These are phyloP conservation scores for Mus spretus DNA, from an alignment of 2,797 vertebrate genomes.

Conservation along the genomic window DNA sequence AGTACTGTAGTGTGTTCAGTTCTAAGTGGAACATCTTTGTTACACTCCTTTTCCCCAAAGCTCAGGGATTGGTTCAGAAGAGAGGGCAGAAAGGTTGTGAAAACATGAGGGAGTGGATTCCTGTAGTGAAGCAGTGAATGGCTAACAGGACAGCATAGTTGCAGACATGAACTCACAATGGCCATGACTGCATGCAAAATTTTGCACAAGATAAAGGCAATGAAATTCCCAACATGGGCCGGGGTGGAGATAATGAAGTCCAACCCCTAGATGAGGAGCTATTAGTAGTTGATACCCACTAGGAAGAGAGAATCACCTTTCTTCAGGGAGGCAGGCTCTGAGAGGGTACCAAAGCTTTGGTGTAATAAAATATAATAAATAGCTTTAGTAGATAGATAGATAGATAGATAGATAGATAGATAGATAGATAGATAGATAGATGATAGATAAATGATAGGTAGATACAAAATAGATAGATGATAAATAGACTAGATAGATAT, in stretches of 20 bases:
- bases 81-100: not conserved
- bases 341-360: not conserved
- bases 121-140: not conserved
- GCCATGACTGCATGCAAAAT: not conserved
- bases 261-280: not conserved
- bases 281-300: not conserved
- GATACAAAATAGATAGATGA: not conserved
- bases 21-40: not conserved
- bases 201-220: not conserved
- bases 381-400: too few species aligned
- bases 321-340: not conserved
- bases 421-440: not conserved
- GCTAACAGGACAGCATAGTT: not conserved
- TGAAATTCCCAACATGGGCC: not conserved
- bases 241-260: not conserved
- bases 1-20: not conserved
- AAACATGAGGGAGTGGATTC: not conserved
- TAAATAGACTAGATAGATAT: too few species aligned
- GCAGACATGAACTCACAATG: not conserved
- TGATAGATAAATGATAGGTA: not conserved
- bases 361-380: too few species aligned
- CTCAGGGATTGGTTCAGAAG: not conserved
- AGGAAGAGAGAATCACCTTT: not conserved
- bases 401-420: not conserved
- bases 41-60: not conserved